These are phyloP conservation scores for Tupaia tana DNA, from an alignment of 2,113 vertebrate species.

Conservation along the genomic window DNA sequence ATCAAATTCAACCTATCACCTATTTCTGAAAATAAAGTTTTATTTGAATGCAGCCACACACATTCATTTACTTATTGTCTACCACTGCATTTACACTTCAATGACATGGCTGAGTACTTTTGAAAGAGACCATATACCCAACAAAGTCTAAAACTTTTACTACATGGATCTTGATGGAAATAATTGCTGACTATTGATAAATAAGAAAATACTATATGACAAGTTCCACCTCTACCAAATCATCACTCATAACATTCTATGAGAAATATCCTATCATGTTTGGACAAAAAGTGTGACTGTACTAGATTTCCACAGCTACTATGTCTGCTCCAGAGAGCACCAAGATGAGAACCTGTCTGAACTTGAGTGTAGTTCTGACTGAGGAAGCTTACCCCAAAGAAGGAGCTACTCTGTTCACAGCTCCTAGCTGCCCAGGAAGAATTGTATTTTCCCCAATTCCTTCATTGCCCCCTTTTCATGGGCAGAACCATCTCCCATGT, in stretches of 20 bases:
- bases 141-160: not conserved
- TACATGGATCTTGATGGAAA: not conserved
- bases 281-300: not conserved
- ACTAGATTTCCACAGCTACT: not conserved
- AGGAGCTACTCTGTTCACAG: not conserved
- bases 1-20: not conserved
- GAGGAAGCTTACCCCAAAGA: not conserved
- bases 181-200: not conserved
- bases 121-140: not conserved
- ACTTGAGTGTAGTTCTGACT: not conserved
- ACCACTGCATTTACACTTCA: not conserved
- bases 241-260: not conserved
- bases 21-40: conserved; percentile 41
- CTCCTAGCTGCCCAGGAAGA: not conserved
- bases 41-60: not conserved
- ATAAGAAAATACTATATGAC: not conserved
- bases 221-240: not conserved
- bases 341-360: not conserved
- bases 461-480: not conserved
- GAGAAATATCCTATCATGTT: not conserved
- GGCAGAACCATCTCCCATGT: not conserved
- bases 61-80: not conserved
- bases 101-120: not conserved
- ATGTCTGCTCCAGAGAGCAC: not conserved
- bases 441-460: not conserved